Base-by-base conservation (phyloP, 2,888 invertebrate species). In the Platerodrilus igneus region DNA sequence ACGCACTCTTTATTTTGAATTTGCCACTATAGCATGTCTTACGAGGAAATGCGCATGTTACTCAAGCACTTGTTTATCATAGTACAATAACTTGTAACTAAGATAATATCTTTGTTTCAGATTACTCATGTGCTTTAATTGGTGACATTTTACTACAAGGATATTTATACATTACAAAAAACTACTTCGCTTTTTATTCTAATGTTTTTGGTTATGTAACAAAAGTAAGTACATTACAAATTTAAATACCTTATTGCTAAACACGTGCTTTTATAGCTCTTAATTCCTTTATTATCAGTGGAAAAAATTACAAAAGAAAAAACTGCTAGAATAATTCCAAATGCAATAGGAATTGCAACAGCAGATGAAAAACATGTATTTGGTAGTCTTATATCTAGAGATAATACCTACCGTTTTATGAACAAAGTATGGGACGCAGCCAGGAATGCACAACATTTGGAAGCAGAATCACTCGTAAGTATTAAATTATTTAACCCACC, bases 181-280 rank as follows among this genome's bases (percentile, higher is more conserved):
- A 92, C 67, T 91, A 91, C 73, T 91, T 94, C 72, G 93, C 92
- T 56, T 94, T 94, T 75, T 91, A 94, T 70, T 93, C 94, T 48
- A 93, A 93, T 68, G 92, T 95, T 42, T 91, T 93, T 67, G 93
- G 93, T 60, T 89, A 91, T 70, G 88, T 92, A 51, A 90, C 92
- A 60, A 89, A 89, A 81, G 89, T 90, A 70, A 38, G 8, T n/a
- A n/a, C n/a, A n/a, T n/a, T n/a, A n/a, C n/a, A n/a, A n/a, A 14
- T 18, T 6, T 7, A 14, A 23, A 17, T 15, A 15, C 5, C 19
- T 29, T 3, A 1, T 13, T 13, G 1, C 8, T 2, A 2, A 9
- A 10, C 7, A 18, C 44, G 34, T 42, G 33, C 45, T 20, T 31
- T 74, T 73, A 14, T 70, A 90, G 88, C 73, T 93, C 53, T 75